Evolutionary conservation across 2,797 vertebrate species (phyloP), one percentile per base, ranked within the genome.

Genomic region (Pygocentrus nattereri): DNA sequence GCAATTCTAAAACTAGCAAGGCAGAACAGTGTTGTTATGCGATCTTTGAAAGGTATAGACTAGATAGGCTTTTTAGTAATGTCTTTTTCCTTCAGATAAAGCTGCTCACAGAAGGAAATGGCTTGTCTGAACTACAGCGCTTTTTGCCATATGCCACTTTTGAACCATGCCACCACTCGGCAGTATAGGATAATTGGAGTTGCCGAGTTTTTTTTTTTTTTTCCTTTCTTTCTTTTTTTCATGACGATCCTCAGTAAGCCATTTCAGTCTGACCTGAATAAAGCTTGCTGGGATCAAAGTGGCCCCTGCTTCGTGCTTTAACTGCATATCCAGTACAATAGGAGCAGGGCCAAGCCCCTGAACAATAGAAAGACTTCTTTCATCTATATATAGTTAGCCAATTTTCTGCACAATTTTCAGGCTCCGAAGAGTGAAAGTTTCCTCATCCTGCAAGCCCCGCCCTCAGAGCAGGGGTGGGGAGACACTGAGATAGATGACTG

Each of bases 381-480:
- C 65, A 84, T 86, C 83, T 87, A 85, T 89, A 85, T 84, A 86
- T 89, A 87, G 85, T 80, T 67, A 67, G 67, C 41, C 81, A 84
- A 85, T 86, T 86, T 85, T 84, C 73, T 79, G 80, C 76, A 85
- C 69, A 34, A 78, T 87, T 81, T 84, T 56, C 76, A 77, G 68
- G 50, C 70, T 82, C 52, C 41, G 70, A 69, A 79, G 68, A 69
- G 49, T 76, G 65, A 67, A 82, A 31, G 23, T 69, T 49, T 13
- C 15, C 52, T 49, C 41, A 68, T 59, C 76, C 47, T 62, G 58
- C 59, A 74, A 69, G 18, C 71, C 62, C 23, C 62, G 1, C 38
- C 67, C 41, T 47, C 23, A 21, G 23, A 72, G 68, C 80, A 47
- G 23, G 25, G 49, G n/a, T n/a, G n/a, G 52, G 25, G 78, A 73